Conservation (phyloP, 2,888 invertebrate species). For the Himalopsyche kuldschensis region DNA sequence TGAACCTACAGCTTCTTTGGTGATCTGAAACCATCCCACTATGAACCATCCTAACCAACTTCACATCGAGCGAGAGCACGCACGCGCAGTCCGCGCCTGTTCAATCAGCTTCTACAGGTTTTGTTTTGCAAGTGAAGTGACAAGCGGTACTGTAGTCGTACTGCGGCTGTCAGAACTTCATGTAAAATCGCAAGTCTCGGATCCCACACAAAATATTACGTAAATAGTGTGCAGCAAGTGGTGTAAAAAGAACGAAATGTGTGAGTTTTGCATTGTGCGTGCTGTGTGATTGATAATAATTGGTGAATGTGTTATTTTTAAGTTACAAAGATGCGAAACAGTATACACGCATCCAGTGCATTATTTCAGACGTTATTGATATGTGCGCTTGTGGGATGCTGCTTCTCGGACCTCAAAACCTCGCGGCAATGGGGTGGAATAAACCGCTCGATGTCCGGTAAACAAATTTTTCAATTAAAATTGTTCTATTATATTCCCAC, state of each 20-base stretch:
- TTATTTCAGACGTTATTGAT: constrained; percentile 5
- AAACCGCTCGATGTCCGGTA: background rate
- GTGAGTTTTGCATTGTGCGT: background rate
- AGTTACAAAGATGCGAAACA: constrained; percentile 25
- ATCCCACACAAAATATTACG: constrained; percentile 20
- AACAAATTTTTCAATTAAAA: background rate
- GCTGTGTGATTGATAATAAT: constrained; percentile 12
- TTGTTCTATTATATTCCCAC: background rate
- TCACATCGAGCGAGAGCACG: background rate
- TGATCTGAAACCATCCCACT: background rate
- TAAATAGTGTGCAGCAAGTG: constrained; percentile 6
- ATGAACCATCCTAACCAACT: background rate
- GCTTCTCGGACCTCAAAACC: background rate
- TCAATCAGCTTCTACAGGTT: constrained; percentile 9
- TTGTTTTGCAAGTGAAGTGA: constrained; percentile 20
- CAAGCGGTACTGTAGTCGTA: background rate
- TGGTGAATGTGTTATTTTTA: constrained; percentile 16
- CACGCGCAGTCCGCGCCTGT: background rate
- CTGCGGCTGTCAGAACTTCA: constrained; percentile 13
- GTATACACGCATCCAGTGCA: constrained; percentile 16
- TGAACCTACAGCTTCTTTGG: too few relatives aligned
- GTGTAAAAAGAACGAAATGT: constrained; percentile 9
- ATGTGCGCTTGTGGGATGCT: background rate
- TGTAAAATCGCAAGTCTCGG: background rate
- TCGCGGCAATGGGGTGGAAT: background rate